A percentile compares a stretch with the other conserved stretches of the same genome.
Conservation (phyloP, 2,797 vertebrate species). For the Phrynocephalus vlangalii region DNA sequence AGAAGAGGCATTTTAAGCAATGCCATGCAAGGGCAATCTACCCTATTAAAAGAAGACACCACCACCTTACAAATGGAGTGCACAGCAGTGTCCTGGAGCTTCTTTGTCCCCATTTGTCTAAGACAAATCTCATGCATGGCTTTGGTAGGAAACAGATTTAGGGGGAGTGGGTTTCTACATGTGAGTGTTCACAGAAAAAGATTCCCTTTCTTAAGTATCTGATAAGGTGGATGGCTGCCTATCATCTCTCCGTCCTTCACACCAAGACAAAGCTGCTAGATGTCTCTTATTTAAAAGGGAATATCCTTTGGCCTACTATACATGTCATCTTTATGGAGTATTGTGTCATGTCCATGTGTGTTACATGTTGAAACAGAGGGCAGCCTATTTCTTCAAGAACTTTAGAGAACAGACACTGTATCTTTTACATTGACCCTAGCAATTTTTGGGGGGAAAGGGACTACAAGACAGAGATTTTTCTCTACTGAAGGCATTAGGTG, state of each 20-base stretch:
- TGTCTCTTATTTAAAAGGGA: neutral
- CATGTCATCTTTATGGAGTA: neutral
- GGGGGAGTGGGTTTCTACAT: neutral
- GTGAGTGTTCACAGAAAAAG: neutral
- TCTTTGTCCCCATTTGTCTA: neutral
- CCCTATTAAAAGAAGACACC: neutral
- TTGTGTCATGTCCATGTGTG: neutral
- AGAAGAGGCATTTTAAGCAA: neutral
- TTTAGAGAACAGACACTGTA: neutral
- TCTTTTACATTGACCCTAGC: neutral
- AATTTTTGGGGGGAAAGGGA: neutral
- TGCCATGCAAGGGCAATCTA: neutral
- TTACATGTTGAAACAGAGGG: neutral
- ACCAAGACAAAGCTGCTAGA: neutral
- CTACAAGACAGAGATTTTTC: neutral
- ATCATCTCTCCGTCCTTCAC: neutral
- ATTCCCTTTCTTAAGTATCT: neutral
- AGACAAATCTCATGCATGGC: neutral
- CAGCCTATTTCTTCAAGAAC: slow-evolving; percentile 3
- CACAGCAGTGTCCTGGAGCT: neutral
- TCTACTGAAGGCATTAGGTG: neutral
- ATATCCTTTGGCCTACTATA: neutral
- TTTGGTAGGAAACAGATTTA: neutral
- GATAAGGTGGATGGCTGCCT: neutral
- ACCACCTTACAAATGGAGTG: neutral